These are phyloP conservation scores for Chloroceryle aenea DNA, from an alignment of 2,113 vertebrate genomes.

Conservation along the genomic window DNA sequence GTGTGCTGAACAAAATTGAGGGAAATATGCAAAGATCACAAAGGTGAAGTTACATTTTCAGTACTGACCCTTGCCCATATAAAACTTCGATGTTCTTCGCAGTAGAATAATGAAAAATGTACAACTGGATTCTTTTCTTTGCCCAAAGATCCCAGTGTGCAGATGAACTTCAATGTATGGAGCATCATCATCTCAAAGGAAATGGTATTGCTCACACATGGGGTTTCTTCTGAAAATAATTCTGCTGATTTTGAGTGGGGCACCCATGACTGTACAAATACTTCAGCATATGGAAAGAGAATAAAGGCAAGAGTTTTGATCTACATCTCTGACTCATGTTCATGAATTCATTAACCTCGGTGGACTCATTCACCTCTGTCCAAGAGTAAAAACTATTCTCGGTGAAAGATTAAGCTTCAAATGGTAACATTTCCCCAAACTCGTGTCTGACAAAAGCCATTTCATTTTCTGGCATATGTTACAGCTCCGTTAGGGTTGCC, in stretches of 20 bases:
- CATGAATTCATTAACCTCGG: slow-evolving; percentile 24
- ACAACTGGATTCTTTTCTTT: background rate
- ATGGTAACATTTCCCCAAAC: slow-evolving; percentile 19
- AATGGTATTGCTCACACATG: background rate
- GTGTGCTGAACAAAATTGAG: background rate
- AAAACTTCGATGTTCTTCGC: background rate
- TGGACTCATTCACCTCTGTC: slow-evolving; percentile 30
- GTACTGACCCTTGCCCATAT: background rate
- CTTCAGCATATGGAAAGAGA: background rate
- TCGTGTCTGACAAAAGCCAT: slow-evolving; percentile 5
- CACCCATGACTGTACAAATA: background rate
- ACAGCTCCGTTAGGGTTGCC: background rate
- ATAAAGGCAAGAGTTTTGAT: slow-evolving; percentile 26
- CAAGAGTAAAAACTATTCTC: background rate
- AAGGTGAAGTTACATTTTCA: background rate
- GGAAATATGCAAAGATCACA: background rate
- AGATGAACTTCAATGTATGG: background rate
- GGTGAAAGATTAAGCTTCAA: slow-evolving; percentile 7
- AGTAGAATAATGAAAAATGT: background rate
- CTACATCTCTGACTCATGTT: slow-evolving; percentile 30
- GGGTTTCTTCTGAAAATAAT: background rate
- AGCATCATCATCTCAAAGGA: background rate
- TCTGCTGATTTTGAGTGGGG: background rate
- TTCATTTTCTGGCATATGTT: slow-evolving; percentile 15
- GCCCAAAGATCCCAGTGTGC: background rate